Percentiles rank a stretch among this genome's conserved stretches.
Evolutionary conservation across 2,888 invertebrate genomes (phyloP).

Genomic region (Spilosoma lubricipeda): DNA sequence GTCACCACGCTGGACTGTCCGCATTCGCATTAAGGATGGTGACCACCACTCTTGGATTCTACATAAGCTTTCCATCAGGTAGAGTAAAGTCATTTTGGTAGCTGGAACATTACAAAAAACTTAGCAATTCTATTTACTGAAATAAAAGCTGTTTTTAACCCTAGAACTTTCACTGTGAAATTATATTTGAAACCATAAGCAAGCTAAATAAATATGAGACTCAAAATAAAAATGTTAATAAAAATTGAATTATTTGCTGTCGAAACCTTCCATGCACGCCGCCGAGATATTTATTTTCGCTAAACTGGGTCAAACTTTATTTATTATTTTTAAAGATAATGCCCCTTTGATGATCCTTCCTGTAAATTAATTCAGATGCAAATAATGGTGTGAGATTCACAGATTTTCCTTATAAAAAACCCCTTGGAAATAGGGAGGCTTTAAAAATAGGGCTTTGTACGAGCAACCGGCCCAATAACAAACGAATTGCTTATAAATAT

Average conservation of each 20-base stretch:
- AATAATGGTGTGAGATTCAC: conserved; percentile 38
- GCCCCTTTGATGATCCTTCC: conserved; percentile 34
- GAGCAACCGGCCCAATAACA: conserved; percentile 59
- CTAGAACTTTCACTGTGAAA: neutral
- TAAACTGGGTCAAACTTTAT: conserved; percentile 16
- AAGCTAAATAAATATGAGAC: neutral
- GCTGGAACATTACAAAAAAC: too few species aligned
- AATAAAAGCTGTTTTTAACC: neutral
- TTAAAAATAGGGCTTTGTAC: conserved; percentile 42
- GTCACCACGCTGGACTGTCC: too few species aligned
- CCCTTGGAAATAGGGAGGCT: conserved; percentile 24
- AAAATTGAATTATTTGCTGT: neutral
- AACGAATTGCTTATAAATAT: conserved; percentile 77
- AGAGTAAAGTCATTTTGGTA: too few species aligned
- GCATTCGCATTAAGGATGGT: too few species aligned
- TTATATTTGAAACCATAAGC: neutral
- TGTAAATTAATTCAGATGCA: conserved; percentile 44
- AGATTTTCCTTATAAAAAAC: conserved; percentile 42
- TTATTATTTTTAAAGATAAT: conserved; percentile 35
- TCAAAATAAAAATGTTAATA: neutral
- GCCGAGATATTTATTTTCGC: conserved; percentile 10
- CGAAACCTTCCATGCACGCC: neutral
- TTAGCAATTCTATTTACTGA: too few species aligned
- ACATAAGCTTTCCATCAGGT: too few species aligned
- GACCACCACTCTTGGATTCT: too few species aligned